Base-by-base conservation (phyloP, 2,888 invertebrate species). In the Liopterus haemorrhoidalis region DNA sequence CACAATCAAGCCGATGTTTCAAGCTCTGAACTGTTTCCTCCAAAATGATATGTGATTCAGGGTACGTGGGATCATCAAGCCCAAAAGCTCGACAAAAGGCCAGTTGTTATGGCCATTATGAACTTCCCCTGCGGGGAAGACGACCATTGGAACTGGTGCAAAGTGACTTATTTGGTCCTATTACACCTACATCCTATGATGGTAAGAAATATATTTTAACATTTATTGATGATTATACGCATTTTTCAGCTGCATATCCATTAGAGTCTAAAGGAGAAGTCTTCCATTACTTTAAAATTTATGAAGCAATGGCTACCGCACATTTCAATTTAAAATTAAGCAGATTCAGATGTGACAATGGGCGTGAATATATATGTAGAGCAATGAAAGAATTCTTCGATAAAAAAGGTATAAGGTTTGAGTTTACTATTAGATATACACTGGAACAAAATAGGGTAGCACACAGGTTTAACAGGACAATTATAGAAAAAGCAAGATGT, bases 361-460 rank as follows among this genome's bases (percentile, higher is more conserved):
- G 59, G 2, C 48, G 56, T 15, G 58, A 62, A 49, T 61, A 61
- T 51, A 49, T 59, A 28, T 59, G 57, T 15, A 56, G 53, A 43
- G 58, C 60, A 28, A 50, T 58, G 15, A 49, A 49, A 33, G 12
- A 51, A 6, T 49, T 48, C 42, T 57, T 51, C 27, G 51, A 55
- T 37, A 24, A 21, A 1, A 53, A 48, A 37, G 57, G 57, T 2
- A 59, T 60, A 28, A 39, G 48, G 22, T 36, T 53, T 33, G 53
- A 60, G 37, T 55, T 52, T 16, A 56, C 55, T 9, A 53, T 54
- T 4, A 40, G 51, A 4, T 59, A 59, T 41, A 58, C n/a, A n/a
- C n/a, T n/a, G n/a, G n/a, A n/a, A n/a, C n/a, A n/a, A n/a, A n/a
- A n/a, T n/a, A n/a, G n/a, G n/a, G n/a, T n/a, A n/a, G n/a, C n/a